phyloP scores from a whole-genome alignment of 2,113 vertebrate species.

The Pachycephala philippinensis region DNA sequence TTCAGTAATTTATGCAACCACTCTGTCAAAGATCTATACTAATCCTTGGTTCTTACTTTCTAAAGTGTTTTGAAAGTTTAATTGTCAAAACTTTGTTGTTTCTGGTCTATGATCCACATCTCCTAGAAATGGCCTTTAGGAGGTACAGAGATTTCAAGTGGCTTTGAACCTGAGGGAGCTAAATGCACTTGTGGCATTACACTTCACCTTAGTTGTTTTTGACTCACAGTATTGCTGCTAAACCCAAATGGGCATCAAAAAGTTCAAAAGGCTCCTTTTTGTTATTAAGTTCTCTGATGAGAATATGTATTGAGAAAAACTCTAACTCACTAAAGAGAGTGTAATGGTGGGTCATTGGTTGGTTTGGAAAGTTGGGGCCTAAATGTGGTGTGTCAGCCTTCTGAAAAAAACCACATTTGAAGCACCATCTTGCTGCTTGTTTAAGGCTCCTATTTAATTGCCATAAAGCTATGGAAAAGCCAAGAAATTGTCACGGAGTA shows the following conservation, averaged over 20 bases:
- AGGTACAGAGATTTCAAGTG: not conserved
- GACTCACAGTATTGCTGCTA: not conserved
- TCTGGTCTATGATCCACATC: not conserved
- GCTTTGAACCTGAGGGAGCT: not conserved
- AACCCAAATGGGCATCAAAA: not conserved
- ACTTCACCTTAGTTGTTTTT: not conserved
- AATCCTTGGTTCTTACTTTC: not conserved
- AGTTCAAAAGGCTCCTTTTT: not conserved
- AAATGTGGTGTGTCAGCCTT: not conserved
- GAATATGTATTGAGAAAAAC: not conserved
- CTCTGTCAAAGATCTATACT: not conserved
- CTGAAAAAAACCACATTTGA: not conserved
- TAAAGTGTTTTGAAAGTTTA: not conserved
- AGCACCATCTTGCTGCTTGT: not conserved
- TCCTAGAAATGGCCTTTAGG: not conserved
- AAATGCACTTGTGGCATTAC: accelerated
- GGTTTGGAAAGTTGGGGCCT: not conserved
- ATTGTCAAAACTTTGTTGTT: not conserved
- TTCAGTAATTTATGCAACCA: not conserved
- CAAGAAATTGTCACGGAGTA: not conserved
- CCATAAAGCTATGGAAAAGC: not conserved
- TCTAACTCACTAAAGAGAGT: not conserved
- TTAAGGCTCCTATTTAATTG: not conserved
- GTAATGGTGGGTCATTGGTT: not conserved
- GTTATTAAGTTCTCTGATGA: not conserved